These are phyloP conservation scores for Stigmatopora argus DNA, from an alignment of 2,113 vertebrate species.

Conservation along the genomic window DNA sequence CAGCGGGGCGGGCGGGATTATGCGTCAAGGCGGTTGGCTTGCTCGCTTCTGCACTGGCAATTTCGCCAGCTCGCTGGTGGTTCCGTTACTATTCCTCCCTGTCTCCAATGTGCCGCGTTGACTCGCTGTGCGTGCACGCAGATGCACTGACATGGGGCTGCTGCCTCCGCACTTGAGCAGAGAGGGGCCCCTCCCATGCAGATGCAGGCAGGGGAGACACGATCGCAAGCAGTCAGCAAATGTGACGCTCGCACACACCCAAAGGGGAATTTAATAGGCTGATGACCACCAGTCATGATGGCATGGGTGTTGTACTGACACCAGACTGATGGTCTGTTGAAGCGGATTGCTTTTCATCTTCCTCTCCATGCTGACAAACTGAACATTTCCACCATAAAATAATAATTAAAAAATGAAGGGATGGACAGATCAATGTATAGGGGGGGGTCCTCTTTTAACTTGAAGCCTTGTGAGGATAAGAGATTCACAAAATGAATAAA, in stretches of 20 bases:
- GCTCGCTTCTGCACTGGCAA: slow-evolving; percentile 42
- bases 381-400: not conserved
- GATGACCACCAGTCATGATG: slow-evolving; percentile 23
- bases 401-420: not conserved
- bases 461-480: too few relatives aligned
- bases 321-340: slow-evolving; percentile 22
- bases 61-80: slow-evolving; percentile 2
- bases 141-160: not conserved
- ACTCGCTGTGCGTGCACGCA: slow-evolving; percentile 41
- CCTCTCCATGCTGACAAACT: slow-evolving; percentile 27
- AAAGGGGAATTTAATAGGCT: not conserved
- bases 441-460: too few relatives aligned
- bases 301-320: slow-evolving; percentile 12
- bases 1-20: slow-evolving; percentile 60
- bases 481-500: too few relatives aligned
- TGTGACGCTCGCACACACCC: slow-evolving; percentile 32
- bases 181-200: slow-evolving; percentile 58
- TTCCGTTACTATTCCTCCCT: not conserved
- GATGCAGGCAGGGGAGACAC: slow-evolving; percentile 41
- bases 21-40: slow-evolving; percentile 61
- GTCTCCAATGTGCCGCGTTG: slow-evolving; percentile 39
- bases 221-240: slow-evolving; percentile 22
- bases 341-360: slow-evolving; percentile 28
- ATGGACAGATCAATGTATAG: too few relatives aligned
- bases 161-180: slow-evolving; percentile 32